These are phyloP conservation scores for Diaphora mendica DNA, from an alignment of 2,888 invertebrate species.

Conservation along the genomic window DNA sequence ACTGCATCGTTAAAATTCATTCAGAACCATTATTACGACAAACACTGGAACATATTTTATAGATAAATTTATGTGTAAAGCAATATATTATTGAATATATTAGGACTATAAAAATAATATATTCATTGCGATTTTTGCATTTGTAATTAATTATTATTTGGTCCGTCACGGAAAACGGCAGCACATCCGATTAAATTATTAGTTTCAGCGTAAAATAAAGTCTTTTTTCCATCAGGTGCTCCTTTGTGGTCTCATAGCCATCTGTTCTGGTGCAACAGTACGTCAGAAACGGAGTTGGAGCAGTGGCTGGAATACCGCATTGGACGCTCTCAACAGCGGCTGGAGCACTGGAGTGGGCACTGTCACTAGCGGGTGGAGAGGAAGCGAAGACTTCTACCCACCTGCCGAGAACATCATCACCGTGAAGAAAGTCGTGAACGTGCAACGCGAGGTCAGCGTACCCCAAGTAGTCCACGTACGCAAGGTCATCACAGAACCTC, in stretches of 20 bases:
- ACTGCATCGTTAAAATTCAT: neutral
- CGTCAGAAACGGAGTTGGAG: slow-evolving; percentile 31
- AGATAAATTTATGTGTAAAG: neutral
- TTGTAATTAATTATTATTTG: no score
- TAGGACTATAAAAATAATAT: neutral
- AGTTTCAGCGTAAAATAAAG: neutral
- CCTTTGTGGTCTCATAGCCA: slow-evolving; percentile 6
- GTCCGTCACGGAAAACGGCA: neutral
- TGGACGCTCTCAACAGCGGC: slow-evolving; percentile 9
- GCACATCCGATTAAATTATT: neutral
- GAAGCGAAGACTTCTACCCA: slow-evolving; percentile 32
- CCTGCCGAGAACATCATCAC: slow-evolving; percentile 57
- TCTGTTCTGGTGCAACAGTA: slow-evolving; percentile 14
- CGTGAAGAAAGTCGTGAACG: slow-evolving; percentile 61
- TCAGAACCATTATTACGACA: neutral
- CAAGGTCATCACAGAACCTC: slow-evolving; percentile 66
- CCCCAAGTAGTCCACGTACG: slow-evolving; percentile 61
- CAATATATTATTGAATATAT: neutral
- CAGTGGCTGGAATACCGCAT: slow-evolving; percentile 1
- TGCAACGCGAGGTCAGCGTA: slow-evolving; percentile 59
- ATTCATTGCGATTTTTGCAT: neutral
- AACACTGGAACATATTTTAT: neutral
- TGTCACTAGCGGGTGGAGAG: slow-evolving; percentile 1
- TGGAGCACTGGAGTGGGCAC: slow-evolving; percentile 3
- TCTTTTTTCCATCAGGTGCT: slow-evolving; percentile 9